Conservation (phyloP, 1,140 invertebrate species). For the Contarinia nasturtii region DNA sequence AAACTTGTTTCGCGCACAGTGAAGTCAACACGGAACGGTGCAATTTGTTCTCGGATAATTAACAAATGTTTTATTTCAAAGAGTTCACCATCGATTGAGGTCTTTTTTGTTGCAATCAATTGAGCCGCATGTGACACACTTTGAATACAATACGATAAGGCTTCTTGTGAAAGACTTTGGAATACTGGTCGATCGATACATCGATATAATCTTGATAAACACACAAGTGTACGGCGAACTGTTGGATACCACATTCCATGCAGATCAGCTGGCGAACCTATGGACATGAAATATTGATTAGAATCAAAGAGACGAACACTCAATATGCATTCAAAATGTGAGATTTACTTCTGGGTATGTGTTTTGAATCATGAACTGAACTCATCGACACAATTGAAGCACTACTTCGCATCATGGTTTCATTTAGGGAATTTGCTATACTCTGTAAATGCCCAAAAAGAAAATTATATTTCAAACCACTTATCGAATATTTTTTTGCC, state of each 20-base stretch:
- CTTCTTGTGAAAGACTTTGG: constrained; percentile 90
- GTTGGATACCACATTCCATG: constrained; percentile 99
- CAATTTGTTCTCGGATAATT: constrained; percentile 92
- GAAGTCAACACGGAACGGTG: constrained; percentile 94
- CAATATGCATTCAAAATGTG: background rate
- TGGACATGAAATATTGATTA: background rate
- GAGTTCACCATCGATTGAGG: constrained; percentile 72
- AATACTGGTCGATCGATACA: constrained; percentile 92
- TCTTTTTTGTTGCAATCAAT: constrained; percentile 45
- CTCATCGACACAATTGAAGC: constrained; percentile 46
- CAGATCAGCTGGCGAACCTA: constrained; percentile 78
- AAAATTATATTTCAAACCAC: background rate
- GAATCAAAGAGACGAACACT: background rate
- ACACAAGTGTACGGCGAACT: constrained; percentile 82
- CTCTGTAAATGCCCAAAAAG: constrained; percentile 32
- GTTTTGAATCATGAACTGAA: constrained; percentile 35
- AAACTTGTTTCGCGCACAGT: constrained; percentile 78
- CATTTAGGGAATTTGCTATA: constrained; percentile 49
- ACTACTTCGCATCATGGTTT: constrained; percentile 36
- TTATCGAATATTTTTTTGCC: background rate
- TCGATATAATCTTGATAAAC: constrained; percentile 83
- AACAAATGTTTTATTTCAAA: constrained; percentile 97
- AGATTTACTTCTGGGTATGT: background rate
- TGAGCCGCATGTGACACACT: constrained; percentile 64
- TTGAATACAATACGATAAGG: constrained; percentile 75